Base-by-base conservation (phyloP, 2,888 invertebrate genomes). In the Eutolmus rufibarbis region DNA sequence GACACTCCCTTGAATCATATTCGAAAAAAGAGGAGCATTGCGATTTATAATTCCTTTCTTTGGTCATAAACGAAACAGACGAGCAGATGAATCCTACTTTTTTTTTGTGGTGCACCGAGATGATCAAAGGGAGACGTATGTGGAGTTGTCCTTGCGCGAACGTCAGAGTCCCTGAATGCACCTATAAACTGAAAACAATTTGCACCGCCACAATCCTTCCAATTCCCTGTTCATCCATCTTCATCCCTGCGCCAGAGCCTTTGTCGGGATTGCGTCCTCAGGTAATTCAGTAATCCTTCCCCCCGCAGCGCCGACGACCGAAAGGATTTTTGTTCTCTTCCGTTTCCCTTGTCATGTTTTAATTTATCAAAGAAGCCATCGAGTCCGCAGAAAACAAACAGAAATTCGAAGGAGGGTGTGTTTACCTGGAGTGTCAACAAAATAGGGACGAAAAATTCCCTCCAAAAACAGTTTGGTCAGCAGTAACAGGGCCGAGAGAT, bases 281-380 rank as follows among this genome's bases (percentile, higher is more conserved):
- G 79, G 51, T 79, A 79, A 79, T 79, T 79, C 66, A 8, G 66
- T 66, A 66, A 66, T 66, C 66, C 66, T 23, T 66, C 12, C 23
- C 7, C 66, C 66, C 28, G 23, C 12, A 7, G 28, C 23, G 4
- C 66, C 66, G 28, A 1, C 23, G 9, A 23, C 66, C 23, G n/a
- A 76, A 40, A 16, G 19, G n/a, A 37, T 76, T 76, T 76, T 76
- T 76, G 28, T 46, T 46, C 43, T 43, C 37, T 31, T 31, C 76
- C 76, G 9, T 76, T 76, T 76, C 19, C 31, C 37, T 66, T 82
- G 82, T 82, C 82, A 66, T 66, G 57, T 82, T 82, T 82, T 82
- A 82, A 82, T 82, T 82, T 82, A 66, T 82, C 82, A 82, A 57
- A 82, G 37, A 66, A 81, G 43, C 57, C 16, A 82, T 37, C 34